These are phyloP conservation scores for Sericinus montela DNA, from an alignment of 2,888 invertebrate genomes.

Conservation along the genomic window DNA sequence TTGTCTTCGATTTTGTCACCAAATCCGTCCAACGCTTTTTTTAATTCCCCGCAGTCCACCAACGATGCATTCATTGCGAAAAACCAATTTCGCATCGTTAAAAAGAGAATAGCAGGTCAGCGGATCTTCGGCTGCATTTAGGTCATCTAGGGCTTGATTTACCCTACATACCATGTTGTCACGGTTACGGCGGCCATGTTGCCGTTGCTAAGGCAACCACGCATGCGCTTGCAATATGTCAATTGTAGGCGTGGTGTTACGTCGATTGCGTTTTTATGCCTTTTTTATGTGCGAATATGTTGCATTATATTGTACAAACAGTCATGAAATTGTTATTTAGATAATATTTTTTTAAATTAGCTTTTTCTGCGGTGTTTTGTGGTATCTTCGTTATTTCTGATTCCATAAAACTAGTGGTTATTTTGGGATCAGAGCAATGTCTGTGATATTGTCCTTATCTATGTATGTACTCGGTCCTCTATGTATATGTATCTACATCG, in stretches of 20 bases:
- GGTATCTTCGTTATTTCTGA: too few relatives aligned
- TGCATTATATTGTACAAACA: too few relatives aligned
- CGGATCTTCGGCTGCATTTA: slow-evolving; percentile 17
- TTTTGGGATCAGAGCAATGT: too few relatives aligned
- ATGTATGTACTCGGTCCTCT: too few relatives aligned
- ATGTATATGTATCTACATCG: too few relatives aligned
- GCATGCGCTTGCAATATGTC: slow-evolving; percentile 38
- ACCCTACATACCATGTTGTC: slow-evolving; percentile 36
- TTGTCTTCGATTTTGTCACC: not conserved
- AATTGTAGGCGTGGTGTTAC: slow-evolving; percentile 13
- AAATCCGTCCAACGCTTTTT: not conserved
- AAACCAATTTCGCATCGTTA: slow-evolving; percentile 4
- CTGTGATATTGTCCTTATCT: too few relatives aligned
- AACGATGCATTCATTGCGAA: slow-evolving; percentile 1
- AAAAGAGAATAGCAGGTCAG: slow-evolving; percentile 13
- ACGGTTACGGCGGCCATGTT: slow-evolving; percentile 52
- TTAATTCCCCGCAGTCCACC: not conserved
- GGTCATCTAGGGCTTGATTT: slow-evolving; percentile 32
- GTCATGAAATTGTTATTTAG: too few relatives aligned
- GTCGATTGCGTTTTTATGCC: not conserved
- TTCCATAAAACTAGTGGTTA: too few relatives aligned
- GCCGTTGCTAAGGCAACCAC: slow-evolving; percentile 48
- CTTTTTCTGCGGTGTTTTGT: too few relatives aligned
- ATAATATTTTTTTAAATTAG: too few relatives aligned
- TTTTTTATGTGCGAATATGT: not conserved